Evolutionary conservation across 2,797 vertebrate species (phyloP).

Genomic region (Australoheros facetus): DNA sequence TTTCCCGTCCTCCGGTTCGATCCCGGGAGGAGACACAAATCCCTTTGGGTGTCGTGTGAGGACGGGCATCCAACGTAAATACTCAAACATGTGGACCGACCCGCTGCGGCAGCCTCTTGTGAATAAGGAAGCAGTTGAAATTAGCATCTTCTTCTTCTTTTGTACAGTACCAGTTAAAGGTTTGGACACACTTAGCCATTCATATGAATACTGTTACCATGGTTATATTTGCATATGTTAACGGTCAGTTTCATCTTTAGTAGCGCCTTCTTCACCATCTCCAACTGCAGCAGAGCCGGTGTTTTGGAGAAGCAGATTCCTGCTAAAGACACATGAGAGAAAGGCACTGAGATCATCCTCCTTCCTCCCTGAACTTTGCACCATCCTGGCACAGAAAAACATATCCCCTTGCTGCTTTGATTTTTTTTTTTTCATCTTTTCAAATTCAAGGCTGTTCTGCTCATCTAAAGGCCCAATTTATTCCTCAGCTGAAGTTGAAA

Average conservation of each 20-base stretch:
- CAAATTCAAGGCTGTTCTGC: constrained; percentile 45
- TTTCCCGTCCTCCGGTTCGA: neutral
- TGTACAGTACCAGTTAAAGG: neutral
- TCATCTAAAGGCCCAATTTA: constrained; percentile 57
- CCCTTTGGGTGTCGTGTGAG: neutral
- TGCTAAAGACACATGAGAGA: neutral
- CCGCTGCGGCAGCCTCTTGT: neutral
- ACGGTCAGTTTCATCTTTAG: neutral
- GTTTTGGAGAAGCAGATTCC: constrained; percentile 2
- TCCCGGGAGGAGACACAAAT: too few species aligned
- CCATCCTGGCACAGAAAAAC: constrained; percentile 40
- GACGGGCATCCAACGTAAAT: neutral
- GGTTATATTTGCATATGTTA: neutral
- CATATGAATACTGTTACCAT: neutral
- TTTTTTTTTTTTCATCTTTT: constrained; percentile 28
- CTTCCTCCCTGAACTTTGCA: constrained; percentile 14
- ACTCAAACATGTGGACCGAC: neutral
- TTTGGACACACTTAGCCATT: too few species aligned
- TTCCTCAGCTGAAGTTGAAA: constrained; percentile 54
- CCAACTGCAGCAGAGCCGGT: neutral
- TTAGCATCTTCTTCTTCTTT: neutral
- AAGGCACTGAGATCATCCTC: neutral
- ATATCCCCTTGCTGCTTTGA: constrained; percentile 36
- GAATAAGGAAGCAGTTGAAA: neutral
- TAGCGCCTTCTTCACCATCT: neutral